Evolutionary conservation across 2,113 vertebrate genomes (phyloP).

Genomic region (Tachysurus vachellii): DNA sequence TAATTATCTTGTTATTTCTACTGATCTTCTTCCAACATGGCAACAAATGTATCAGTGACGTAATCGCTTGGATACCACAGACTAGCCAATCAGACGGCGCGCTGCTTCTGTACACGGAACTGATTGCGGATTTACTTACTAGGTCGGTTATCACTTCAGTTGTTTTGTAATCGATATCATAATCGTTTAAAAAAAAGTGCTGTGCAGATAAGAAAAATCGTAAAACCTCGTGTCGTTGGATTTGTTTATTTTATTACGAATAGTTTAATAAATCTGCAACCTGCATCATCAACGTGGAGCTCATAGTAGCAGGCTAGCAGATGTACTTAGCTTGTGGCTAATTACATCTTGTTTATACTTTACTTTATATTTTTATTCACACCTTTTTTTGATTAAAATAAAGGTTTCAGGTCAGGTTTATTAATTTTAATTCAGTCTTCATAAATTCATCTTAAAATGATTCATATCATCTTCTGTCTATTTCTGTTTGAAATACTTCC

Average conservation of each 20-base stretch:
- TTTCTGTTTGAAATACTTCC: not conserved
- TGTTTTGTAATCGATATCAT: constrained; percentile 17
- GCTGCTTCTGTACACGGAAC: constrained; percentile 64
- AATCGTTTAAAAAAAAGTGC: not conserved
- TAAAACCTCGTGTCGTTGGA: not conserved
- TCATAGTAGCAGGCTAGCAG: not conserved
- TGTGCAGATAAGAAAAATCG: not conserved
- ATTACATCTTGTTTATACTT: not conserved
- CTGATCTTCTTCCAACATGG: not conserved
- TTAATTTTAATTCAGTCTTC: not conserved
- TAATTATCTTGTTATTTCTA: no score
- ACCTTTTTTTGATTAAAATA: not conserved
- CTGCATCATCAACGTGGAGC: not conserved
- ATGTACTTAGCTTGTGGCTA: not conserved
- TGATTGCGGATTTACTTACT: constrained; percentile 50
- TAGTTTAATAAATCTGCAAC: not conserved
- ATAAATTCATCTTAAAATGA: not conserved
- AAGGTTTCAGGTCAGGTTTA: not conserved
- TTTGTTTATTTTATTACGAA: not conserved
- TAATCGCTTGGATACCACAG: constrained; percentile 48
- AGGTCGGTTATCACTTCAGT: constrained; percentile 54
- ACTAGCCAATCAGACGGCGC: constrained; percentile 61
- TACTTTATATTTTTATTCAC: not conserved
- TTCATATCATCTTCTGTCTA: not conserved
- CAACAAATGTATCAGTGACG: constrained; percentile 26